Evolutionary conservation across 1,140 invertebrate genomes (phyloP), one percentile per base, ranked within the genome.

Genomic region (Pantala flavescens): DNA sequence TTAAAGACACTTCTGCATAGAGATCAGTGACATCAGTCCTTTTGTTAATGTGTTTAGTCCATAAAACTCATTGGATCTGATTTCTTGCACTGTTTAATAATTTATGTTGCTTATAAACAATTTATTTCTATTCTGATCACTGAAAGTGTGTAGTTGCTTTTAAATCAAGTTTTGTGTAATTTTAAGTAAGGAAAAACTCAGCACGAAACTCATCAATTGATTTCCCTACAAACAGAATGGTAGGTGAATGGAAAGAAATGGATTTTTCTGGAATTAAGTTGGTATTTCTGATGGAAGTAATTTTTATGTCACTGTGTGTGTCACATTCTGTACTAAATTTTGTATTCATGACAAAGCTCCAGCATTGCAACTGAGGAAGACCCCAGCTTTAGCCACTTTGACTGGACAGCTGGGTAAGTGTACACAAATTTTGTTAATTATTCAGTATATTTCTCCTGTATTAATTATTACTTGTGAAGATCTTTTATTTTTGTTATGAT

Each of bases 371-470:
- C 83, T 88, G 80, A 85, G 86, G 86, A 87, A 88, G 84, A 87
- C 85, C 82, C 85, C 86, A 81, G 88, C 88, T 85, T 87, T 90
- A 85, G 86, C 87, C 81, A 88, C 88, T 84, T 85, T 90, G 80
- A 87, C 88, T 79, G 85, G 85, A 78, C 84, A 87, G 79, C 85
- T 89, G 79, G 88, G 88, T 90, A 85, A 89, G 88, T 89, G 14
- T 75, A 74, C 74, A 71, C 21, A 24, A 73, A 16, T 75, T 43
- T 73, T 28, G 7, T 16, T 7, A 73, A n/a, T 73, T 36, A 11
- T 11, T 24, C 14, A 11, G 9, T 73, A 5, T 43, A 5, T 23
- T 36, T 73, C 16, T 63, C n/a, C 14, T 63, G 2, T 63, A 3
- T 14, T 63, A 63, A 7, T 21, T 63, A 7, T 63, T 5, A 36